Base-by-base conservation (phyloP, 2,888 invertebrate species). In the Leptopilina syphax region DNA sequence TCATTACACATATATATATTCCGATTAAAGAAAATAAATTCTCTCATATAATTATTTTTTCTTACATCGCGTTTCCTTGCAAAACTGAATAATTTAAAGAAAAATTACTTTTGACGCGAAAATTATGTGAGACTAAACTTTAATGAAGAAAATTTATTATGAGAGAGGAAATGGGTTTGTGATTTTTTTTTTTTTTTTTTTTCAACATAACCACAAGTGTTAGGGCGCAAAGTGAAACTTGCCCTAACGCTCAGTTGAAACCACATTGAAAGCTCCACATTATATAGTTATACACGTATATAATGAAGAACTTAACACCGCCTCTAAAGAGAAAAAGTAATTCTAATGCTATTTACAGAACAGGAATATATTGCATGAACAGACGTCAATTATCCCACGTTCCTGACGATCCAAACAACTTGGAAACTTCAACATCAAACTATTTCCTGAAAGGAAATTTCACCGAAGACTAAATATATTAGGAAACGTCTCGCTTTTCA, bases 351-450 rank as follows among this genome's bases (percentile, higher is more conserved):
- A 24, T 70, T 47, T 70, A 54, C 50, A 47, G 27, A 70, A 70
- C 7, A 47, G 70, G 70, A 70, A 70, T 24, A 70, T 70, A 50
- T 50, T 70, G 50, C 44, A 9, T 68, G 24, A 70, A 70, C 70
- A 70, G 70, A 18, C 47, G 50, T 70, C 50, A 18, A 70, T 70
- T 70, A 70, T 70, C 70, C 70, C 27, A 70, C 70, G 70, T 54
- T 27, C 70, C 27, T 27, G 70, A 50, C 70, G 54, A 54, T 70
- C 27, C 70, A 50, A 70, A 47, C 70, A 47, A 70, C 70, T 70
- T 70, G 27, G 50, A 70, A 54, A 70, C 50, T 70, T 70, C 47
- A 70, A 70, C 70, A 70, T 24, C 50, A 54, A 70, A 70, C 54
- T 13, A 27, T 47, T 70, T 70, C 70, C 50, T 70, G 50, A 54